Evolutionary conservation across 2,888 invertebrate genomes (phyloP).

Genomic region (Phanerotoma sp.): DNA sequence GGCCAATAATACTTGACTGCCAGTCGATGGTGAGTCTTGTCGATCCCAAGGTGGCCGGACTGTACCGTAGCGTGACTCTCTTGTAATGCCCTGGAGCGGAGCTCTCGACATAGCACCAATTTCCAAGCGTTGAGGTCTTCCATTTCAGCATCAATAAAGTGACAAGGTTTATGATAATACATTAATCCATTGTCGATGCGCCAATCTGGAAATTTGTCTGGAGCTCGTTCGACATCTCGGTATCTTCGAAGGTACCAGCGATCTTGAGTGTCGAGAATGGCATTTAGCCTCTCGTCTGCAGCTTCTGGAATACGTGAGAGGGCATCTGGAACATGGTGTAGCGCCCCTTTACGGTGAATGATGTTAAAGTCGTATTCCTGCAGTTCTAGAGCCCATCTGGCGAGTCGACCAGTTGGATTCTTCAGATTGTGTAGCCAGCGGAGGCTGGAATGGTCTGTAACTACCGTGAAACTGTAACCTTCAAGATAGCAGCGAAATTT

Average conservation of each 20-base stretch:
- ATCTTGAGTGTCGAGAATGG: not conserved
- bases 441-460: constrained; percentile 37
- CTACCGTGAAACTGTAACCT: constrained; percentile 34
- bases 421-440: constrained; percentile 33
- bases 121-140: constrained; percentile 30
- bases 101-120: constrained; percentile 20
- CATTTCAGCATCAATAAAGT: not conserved
- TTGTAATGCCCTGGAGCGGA: not conserved
- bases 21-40: constrained; percentile 23
- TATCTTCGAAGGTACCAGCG: constrained; percentile 16
- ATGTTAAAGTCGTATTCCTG: constrained; percentile 18
- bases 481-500: constrained; percentile 35
- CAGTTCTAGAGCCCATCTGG: constrained; percentile 31
- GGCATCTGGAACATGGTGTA: constrained; percentile 17
- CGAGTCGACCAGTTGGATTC: constrained; percentile 29
- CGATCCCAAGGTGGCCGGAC: constrained; percentile 36
- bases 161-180: constrained; percentile 12
- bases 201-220: constrained; percentile 15
- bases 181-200: not conserved
- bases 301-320: constrained; percentile 23
- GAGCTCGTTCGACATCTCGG: not conserved
- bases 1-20: not conserved
- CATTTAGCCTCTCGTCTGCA: not conserved
- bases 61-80: constrained; percentile 33
- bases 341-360: not conserved